phyloP scores from a whole-genome alignment of 2,113 vertebrate genomes.

The Melanerpes formicivorus region DNA sequence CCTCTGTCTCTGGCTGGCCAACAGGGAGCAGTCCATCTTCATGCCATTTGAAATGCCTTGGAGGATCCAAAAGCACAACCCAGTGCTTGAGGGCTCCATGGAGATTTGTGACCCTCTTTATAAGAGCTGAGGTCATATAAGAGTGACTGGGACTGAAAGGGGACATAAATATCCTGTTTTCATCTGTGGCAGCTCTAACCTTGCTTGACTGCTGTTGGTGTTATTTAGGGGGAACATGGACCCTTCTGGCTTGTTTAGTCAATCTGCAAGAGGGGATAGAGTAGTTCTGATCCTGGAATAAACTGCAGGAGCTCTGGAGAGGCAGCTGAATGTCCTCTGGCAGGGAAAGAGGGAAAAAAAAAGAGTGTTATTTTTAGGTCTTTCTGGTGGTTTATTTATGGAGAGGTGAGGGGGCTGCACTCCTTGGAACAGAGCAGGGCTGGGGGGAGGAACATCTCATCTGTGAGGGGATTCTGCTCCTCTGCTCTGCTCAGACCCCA shows the following conservation, averaged over 20 bases:
- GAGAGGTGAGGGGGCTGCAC: neutral
- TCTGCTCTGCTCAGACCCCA: no score
- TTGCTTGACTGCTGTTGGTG: neutral
- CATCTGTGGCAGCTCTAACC: constrained; percentile 25
- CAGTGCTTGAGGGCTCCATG: neutral
- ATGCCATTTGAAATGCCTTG: neutral
- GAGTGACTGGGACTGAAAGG: neutral
- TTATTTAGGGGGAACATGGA: neutral
- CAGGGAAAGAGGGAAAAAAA: neutral
- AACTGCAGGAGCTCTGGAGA: neutral
- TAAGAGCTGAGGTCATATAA: neutral
- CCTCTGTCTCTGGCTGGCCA: neutral
- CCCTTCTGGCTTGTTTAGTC: neutral
- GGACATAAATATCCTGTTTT: constrained; percentile 31
- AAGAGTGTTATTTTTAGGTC: neutral
- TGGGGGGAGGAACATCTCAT: neutral
- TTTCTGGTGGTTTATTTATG: neutral
- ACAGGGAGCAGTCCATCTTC: constrained; percentile 29
- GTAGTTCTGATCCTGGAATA: neutral
- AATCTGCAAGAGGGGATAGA: neutral
- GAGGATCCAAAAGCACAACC: constrained; percentile 15
- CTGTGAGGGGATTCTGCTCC: no score
- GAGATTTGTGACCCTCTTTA: constrained; percentile 42
- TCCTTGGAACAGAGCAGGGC: neutral
- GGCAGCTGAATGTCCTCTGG: neutral